A percentile compares a stretch with the other conserved stretches of the same genome.
Evolutionary conservation across 2,888 invertebrate species (phyloP).

Genomic region (Lithodes maja): DNA sequence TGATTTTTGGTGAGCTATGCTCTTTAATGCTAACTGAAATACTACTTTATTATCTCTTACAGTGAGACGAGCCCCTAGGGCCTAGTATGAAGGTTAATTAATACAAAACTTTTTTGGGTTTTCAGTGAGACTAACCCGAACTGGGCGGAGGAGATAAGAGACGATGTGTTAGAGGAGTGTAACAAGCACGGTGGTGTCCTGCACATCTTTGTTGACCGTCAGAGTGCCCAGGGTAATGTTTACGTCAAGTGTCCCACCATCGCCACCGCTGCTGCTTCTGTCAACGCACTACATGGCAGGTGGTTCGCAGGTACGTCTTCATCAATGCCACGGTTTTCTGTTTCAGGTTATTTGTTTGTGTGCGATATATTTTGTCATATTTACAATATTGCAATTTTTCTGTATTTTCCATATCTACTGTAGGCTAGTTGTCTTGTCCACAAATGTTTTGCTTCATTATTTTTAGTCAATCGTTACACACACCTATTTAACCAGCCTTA

Average conservation of each 20-base stretch:
- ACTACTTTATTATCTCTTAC: too few relatives aligned
- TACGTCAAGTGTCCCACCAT: constrained; percentile 99
- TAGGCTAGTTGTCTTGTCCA: too few relatives aligned
- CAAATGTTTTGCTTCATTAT: too few relatives aligned
- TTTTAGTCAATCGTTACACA: too few relatives aligned
- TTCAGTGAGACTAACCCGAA: constrained; percentile 62
- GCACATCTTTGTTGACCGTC: constrained; percentile 96
- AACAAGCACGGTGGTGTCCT: constrained; percentile 97
- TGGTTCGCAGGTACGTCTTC: constrained; percentile 89
- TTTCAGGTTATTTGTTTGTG: not conserved
- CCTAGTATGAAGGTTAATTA: too few relatives aligned
- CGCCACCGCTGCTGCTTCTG: constrained; percentile 95
- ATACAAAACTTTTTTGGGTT: not conserved
- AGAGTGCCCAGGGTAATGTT: constrained; percentile 95
- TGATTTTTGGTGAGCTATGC: too few relatives aligned
- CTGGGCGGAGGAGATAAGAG: constrained; percentile 76
- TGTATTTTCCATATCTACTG: too few relatives aligned
- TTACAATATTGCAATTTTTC: too few relatives aligned
- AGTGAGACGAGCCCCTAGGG: too few relatives aligned
- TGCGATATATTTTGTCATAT: not conserved
- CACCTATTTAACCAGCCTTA: too few relatives aligned
- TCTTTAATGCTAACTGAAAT: too few relatives aligned
- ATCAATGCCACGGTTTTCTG: not conserved
- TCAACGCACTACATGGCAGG: constrained; percentile 96
- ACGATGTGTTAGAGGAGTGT: constrained; percentile 99